Percentiles rank a stretch among this genome's conserved stretches.
phyloP scores from a whole-genome alignment of 2,888 invertebrate genomes.

The Octonoba sinensis region DNA sequence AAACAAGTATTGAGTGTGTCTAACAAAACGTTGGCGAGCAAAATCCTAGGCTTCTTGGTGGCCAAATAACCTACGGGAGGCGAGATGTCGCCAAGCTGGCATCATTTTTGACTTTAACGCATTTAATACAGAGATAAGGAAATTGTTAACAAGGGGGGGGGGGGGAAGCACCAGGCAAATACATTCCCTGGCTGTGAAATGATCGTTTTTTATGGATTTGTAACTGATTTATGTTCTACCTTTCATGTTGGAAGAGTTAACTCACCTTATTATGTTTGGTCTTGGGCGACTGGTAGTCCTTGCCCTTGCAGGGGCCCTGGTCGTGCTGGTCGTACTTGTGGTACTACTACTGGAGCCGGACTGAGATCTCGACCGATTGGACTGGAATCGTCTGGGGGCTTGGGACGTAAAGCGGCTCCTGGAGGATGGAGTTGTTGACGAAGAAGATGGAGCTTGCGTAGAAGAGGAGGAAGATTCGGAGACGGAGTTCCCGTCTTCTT shows the following conservation, averaged over 20 bases:
- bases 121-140: too few relatives aligned
- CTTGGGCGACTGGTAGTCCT: slow-evolving; percentile 37
- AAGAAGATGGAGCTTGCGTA: slow-evolving; percentile 18
- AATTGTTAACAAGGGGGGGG: too few relatives aligned
- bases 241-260: not conserved
- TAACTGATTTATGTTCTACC: too few relatives aligned
- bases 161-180: too few relatives aligned
- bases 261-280: slow-evolving; percentile 14
- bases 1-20: too few relatives aligned
- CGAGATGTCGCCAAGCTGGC: too few relatives aligned
- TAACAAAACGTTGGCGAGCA: too few relatives aligned
- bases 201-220: too few relatives aligned
- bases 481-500: slow-evolving; percentile 4
- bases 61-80: too few relatives aligned
- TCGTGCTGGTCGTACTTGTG: not conserved
- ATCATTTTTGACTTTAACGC: too few relatives aligned
- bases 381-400: slow-evolving; percentile 30
- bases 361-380: slow-evolving; percentile 32
- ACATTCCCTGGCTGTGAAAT: too few relatives aligned
- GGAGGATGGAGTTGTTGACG: slow-evolving; percentile 14
- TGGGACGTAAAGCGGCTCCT: slow-evolving; percentile 19
- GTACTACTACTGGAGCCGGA: not conserved
- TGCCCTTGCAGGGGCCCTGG: slow-evolving; percentile 1
- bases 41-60: too few relatives aligned
- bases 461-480: not conserved